Conservation (phyloP, 2,797 vertebrate species). For the Esox masquinongy region DNA sequence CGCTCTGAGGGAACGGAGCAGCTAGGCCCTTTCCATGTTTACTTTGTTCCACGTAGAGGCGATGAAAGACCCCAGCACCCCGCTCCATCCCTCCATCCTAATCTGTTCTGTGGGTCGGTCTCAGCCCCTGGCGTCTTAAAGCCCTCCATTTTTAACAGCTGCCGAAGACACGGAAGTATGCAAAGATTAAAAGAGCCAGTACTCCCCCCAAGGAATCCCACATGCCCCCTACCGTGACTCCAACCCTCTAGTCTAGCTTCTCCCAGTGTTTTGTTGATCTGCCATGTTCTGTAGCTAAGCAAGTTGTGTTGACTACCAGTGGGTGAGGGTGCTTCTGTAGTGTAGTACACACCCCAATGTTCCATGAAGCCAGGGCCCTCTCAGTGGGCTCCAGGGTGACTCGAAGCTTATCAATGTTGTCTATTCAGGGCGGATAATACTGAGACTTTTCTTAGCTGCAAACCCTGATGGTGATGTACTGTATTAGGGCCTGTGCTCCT, state of each 20-base stretch:
- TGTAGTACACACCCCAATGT: conserved; percentile 43
- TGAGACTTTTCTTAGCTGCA: conserved; percentile 25
- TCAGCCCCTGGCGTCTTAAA: conserved; percentile 67
- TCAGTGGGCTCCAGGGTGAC: conserved; percentile 36
- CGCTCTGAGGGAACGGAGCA: conserved; percentile 19
- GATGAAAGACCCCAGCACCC: conserved; percentile 37
- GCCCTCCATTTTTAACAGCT: conserved; percentile 67
- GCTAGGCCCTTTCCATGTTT: conserved; percentile 35
- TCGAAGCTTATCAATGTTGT: conserved; percentile 41
- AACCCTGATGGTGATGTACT: conserved; percentile 1
- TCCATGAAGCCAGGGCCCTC: conserved; percentile 34
- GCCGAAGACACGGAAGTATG: conserved; percentile 65
- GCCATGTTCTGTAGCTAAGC: not conserved
- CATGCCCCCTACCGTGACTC: conserved; percentile 31
- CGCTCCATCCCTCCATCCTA: conserved; percentile 52
- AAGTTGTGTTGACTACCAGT: conserved; percentile 38
- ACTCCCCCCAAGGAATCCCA: conserved; percentile 52
- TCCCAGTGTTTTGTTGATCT: conserved; percentile 63
- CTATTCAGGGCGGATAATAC: conserved; percentile 50
- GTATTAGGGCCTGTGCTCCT: not conserved
- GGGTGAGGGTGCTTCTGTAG: conserved; percentile 11
- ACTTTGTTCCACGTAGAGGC: conserved; percentile 45
- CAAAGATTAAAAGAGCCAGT: conserved; percentile 62
- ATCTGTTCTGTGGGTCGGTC: conserved; percentile 69
- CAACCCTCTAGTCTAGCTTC: conserved; percentile 48